These are phyloP conservation scores for Lemur catta DNA, from an alignment of 2,797 vertebrate genomes.

Conservation along the genomic window DNA sequence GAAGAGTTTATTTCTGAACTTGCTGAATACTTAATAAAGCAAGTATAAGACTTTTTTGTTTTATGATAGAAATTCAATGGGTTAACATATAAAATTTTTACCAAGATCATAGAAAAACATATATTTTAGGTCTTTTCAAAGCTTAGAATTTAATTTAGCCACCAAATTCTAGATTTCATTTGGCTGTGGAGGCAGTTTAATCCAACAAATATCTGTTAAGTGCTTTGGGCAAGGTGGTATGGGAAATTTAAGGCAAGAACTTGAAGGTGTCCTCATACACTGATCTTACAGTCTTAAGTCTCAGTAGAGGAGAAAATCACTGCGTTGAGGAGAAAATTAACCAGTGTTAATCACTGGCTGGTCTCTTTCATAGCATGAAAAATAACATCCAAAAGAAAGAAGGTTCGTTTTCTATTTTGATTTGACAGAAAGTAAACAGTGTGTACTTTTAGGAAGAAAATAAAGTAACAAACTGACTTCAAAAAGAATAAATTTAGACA, in stretches of 20 bases:
- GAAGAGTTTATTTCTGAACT: slow-evolving; percentile 93
- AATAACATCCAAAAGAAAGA: background rate
- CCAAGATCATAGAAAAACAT: background rate
- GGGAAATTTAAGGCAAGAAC: background rate
- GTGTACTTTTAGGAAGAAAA: background rate
- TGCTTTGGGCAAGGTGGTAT: background rate
- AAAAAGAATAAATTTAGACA: background rate
- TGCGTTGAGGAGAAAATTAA: background rate
- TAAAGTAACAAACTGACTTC: background rate
- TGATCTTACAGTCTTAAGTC: background rate
- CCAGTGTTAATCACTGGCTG: background rate
- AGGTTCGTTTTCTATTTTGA: background rate
- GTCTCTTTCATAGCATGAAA: background rate
- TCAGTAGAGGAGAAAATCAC: background rate
- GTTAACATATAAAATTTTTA: slow-evolving; percentile 30
- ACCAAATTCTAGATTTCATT: background rate
- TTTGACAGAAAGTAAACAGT: background rate
- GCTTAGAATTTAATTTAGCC: slow-evolving; percentile 8
- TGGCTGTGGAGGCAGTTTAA: background rate
- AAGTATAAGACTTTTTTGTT: slow-evolving; percentile 71
- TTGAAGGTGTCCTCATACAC: background rate
- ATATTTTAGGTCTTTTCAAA: background rate
- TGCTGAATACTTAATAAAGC: slow-evolving; percentile 92
- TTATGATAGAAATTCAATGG: slow-evolving; percentile 24
- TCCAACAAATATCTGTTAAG: background rate